A percentile compares a stretch with the other conserved stretches of the same genome.
Evolutionary conservation across 2,113 vertebrate genomes (phyloP).

Genomic region (Vulpes vulpes): DNA sequence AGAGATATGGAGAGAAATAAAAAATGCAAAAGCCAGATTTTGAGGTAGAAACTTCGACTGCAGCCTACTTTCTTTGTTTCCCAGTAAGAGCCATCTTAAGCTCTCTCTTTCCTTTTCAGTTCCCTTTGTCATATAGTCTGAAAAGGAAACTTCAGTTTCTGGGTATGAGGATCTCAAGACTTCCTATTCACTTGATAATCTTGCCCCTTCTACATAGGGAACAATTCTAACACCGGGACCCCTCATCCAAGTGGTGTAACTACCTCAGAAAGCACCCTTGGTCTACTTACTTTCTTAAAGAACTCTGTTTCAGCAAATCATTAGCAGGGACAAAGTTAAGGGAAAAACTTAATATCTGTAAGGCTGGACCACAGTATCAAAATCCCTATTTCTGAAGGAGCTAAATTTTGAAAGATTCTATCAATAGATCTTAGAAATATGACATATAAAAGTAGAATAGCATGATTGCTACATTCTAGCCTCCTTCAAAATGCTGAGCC

Average conservation of each 20-base stretch:
- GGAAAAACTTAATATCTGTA: slow-evolving; percentile 78
- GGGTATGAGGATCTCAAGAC: not conserved
- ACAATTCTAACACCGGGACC: slow-evolving; percentile 23
- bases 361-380: slow-evolving; percentile 82
- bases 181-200: slow-evolving; percentile 31
- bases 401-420: slow-evolving; percentile 84
- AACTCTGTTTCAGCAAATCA: slow-evolving; percentile 78
- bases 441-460: slow-evolving; percentile 82
- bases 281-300: slow-evolving; percentile 76
- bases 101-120: slow-evolving; percentile 1
- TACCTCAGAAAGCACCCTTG: not conserved
- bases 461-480: slow-evolving; percentile 75
- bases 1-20: slow-evolving; percentile 26
- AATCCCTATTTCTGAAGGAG: slow-evolving; percentile 80
- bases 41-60: slow-evolving; percentile 52
- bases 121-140: not conserved
- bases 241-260: not conserved
- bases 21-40: slow-evolving; percentile 63
- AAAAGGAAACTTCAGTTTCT: slow-evolving; percentile 48
- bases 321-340: slow-evolving; percentile 82
- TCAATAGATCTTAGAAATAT: slow-evolving; percentile 84
- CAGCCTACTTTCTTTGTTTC: slow-evolving; percentile 45
- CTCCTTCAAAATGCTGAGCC: slow-evolving; percentile 82
- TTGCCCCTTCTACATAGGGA: not conserved
- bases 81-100: slow-evolving; percentile 32